Evolutionary conservation across 2,888 invertebrate species (phyloP).

Genomic region (Cosmorhoe ocellata): DNA sequence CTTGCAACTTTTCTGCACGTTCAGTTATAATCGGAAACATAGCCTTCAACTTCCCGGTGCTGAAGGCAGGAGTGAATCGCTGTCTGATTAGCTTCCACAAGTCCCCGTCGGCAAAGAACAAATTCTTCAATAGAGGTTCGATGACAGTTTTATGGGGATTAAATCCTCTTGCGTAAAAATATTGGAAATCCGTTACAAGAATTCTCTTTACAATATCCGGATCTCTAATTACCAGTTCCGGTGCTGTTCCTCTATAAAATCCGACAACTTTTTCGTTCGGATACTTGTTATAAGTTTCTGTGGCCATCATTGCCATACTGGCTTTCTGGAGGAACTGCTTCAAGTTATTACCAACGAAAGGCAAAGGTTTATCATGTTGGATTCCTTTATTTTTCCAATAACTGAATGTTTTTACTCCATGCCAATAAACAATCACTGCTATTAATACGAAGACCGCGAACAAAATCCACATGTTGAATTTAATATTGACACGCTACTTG

Average conservation of each 20-base stretch:
- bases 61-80: constrained; percentile 68
- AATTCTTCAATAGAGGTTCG: constrained; percentile 65
- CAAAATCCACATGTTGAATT: constrained; percentile 9
- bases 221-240: constrained; percentile 67
- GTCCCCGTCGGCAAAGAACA: constrained; percentile 71
- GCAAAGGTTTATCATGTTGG: constrained; percentile 61
- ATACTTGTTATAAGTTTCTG: constrained; percentile 59
- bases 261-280: constrained; percentile 69
- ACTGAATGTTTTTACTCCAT: constrained; percentile 35
- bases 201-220: constrained; percentile 65
- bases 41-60: constrained; percentile 66
- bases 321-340: constrained; percentile 56
- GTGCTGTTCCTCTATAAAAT: constrained; percentile 55
- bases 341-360: constrained; percentile 59
- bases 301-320: constrained; percentile 64
- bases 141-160: constrained; percentile 57
- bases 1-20: constrained; percentile 62
- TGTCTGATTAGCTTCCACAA: constrained; percentile 67
- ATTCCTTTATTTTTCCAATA: constrained; percentile 67
- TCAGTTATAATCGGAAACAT: constrained; percentile 72
- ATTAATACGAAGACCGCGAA: constrained; percentile 7
- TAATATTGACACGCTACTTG: constrained; percentile 9
- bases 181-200: constrained; percentile 61
- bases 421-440: constrained; percentile 12
- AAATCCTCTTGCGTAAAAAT: constrained; percentile 63